A percentile compares a stretch with the other conserved stretches of the same genome.
Conservation (phyloP, 2,888 invertebrate species). For the Trichopria drosophilae region DNA sequence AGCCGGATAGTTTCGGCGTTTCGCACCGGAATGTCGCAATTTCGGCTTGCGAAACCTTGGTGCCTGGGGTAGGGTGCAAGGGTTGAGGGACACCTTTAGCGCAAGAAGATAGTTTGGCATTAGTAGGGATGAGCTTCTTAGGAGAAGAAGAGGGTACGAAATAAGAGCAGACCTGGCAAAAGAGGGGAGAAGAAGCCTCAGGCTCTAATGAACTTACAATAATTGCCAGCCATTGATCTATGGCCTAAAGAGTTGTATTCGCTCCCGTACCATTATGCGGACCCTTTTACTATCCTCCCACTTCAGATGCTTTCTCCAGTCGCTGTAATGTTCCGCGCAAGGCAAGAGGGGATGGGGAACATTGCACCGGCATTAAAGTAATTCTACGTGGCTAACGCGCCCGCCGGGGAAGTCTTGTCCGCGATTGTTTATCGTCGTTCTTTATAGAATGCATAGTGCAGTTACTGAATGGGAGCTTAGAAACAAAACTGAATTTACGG, state of each 20-base stretch:
- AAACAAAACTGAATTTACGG: no score
- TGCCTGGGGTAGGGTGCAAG: conserved; percentile 27
- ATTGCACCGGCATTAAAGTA: conserved; percentile 51
- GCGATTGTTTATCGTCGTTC: conserved; percentile 38
- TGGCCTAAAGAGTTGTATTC: conserved; percentile 54
- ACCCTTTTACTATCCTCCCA: conserved; percentile 36
- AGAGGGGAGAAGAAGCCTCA: conserved; percentile 37
- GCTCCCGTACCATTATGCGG: conserved; percentile 45
- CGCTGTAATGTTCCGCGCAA: conserved; percentile 49
- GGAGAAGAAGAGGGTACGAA: conserved; percentile 21
- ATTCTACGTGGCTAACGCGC: conserved; percentile 45
- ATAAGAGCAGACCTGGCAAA: conserved; percentile 6
- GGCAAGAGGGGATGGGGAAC: conserved; percentile 44
- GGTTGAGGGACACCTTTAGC: conserved; percentile 32
- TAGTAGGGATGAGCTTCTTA: conserved; percentile 19
- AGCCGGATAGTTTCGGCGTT: conserved; percentile 59
- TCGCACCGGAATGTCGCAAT: conserved; percentile 58
- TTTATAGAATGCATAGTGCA: no score
- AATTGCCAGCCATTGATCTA: conserved; percentile 59
- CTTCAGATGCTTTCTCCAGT: conserved; percentile 35
- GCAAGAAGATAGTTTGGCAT: conserved; percentile 43
- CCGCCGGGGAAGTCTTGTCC: conserved; percentile 36
- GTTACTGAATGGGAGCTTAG: no score
- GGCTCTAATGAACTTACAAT: conserved; percentile 59
- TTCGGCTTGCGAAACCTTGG: conserved; percentile 48